Base-by-base conservation (phyloP, 2,888 invertebrate genomes). In the Himalopsyche kuldschensis region DNA sequence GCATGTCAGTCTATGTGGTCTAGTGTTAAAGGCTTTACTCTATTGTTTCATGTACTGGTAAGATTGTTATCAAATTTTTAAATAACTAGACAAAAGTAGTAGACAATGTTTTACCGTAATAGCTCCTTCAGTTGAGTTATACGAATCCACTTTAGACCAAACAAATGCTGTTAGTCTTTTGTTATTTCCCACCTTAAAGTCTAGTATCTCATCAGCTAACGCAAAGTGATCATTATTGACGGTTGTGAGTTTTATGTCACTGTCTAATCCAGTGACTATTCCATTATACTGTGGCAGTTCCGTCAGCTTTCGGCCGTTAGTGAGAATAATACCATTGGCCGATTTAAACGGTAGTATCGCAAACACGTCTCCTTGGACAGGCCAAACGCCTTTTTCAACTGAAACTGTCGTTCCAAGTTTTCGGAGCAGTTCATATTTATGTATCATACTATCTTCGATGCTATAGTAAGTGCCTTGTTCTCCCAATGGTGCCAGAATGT, bases 81-180 rank as follows among this genome's bases (percentile, higher is more conserved):
- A n/a, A n/a, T n/a, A n/a, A n/a, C n/a, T n/a, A n/a, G n/a, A n/a
- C n/a, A n/a, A n/a, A n/a, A n/a, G n/a, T n/a, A 41, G 41, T 15
- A 41, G 41, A 41, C n/a, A 41, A 15, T 15, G 41, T 41, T n/a
- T 84, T 78, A 85, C 84, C 30, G 46, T 80, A 46, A 85, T 84
- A 31, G 78, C 31, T 35, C 80, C 81, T 30, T 85, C 63, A 10
- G 48, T 82, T 27, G 76, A 27, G 46, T 83, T 55, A 24, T 78
- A 76, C 0, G 24, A 41, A 17, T 47, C 20, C 24, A 41, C 78
- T 15, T 24, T 35, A 24, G 82, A 79, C 85, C 85, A 83, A 41
- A 83, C 81, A 6, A 78, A 81, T 75, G 85, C 85, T 32, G 75
- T 46, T 1, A 85, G 63, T 24, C 32, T 80, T 31, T 80, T 82